phyloP scores from a whole-genome alignment of 1,140 invertebrate species.

The Araneus ventricosus region DNA sequence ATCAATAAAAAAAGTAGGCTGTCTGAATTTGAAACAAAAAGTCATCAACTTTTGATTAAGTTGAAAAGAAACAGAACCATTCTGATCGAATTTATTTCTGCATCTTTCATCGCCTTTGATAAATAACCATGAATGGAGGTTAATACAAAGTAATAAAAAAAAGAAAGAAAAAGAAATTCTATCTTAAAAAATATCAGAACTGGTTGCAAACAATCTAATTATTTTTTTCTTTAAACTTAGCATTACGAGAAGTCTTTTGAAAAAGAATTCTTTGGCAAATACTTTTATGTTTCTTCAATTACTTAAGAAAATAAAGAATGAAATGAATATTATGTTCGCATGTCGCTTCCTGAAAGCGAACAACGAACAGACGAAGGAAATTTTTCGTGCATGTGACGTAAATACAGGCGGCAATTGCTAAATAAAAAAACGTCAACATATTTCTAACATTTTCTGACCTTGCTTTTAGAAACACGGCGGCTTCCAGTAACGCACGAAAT shows the following conservation, averaged over 20 bases:
- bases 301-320: neutral
- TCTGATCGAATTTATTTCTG: too few species aligned
- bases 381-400: neutral
- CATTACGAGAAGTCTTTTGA: neutral
- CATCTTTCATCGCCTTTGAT: too few species aligned
- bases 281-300: neutral
- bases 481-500: slow-evolving; percentile 1
- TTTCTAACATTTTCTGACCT: slow-evolving; percentile 39
- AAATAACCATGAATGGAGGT: too few species aligned
- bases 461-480: slow-evolving; percentile 14
- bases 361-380: neutral
- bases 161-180: too few species aligned
- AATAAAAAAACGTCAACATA: slow-evolving; percentile 42
- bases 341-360: neutral
- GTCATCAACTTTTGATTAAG: too few species aligned
- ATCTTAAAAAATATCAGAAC: too few species aligned
- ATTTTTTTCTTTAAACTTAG: too few species aligned
- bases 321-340: neutral
- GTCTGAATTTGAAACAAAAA: too few species aligned
- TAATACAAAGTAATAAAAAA: too few species aligned
- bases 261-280: neutral
- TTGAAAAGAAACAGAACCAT: too few species aligned
- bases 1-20: too few species aligned
- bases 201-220: too few species aligned
- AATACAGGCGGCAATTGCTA: slow-evolving; percentile 1